Percentiles rank a stretch among this genome's conserved stretches.
phyloP scores from a whole-genome alignment of 2,797 vertebrate species.

The Platalea minor region DNA sequence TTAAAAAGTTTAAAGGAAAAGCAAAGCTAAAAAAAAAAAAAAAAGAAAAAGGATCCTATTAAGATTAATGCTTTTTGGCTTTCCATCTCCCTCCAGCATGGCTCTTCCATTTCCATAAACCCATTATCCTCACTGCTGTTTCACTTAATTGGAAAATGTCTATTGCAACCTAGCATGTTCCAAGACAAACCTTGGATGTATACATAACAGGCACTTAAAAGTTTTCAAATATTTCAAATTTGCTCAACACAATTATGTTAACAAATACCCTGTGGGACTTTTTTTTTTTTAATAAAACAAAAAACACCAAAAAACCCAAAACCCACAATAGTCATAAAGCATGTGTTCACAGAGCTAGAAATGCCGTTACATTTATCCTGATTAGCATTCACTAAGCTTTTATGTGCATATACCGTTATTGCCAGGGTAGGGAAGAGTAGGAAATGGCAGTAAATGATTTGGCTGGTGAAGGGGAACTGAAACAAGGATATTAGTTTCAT shows the following conservation, averaged over 20 bases:
- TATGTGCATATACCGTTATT: constrained; percentile 24
- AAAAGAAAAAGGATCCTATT: constrained; percentile 35
- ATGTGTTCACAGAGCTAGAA: constrained; percentile 41
- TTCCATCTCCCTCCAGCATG: constrained; percentile 51
- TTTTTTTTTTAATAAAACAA: constrained; percentile 8
- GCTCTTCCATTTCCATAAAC: constrained; percentile 70
- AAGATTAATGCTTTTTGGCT: constrained; percentile 64
- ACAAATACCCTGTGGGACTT: constrained; percentile 28
- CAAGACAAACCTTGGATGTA: constrained; percentile 37
- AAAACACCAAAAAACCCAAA: not conserved
- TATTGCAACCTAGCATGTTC: constrained; percentile 28
- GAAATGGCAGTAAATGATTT: not conserved
- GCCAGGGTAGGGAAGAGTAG: not conserved
- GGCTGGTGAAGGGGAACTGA: constrained; percentile 11
- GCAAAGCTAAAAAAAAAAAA: not conserved
- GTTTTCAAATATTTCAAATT: constrained; percentile 61
- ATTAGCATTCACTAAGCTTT: constrained; percentile 56
- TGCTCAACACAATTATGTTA: constrained; percentile 56
- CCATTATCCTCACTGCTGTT: constrained; percentile 61
- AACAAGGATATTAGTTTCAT: not conserved
- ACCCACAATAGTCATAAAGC: constrained; percentile 26
- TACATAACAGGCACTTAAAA: constrained; percentile 51
- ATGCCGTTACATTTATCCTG: constrained; percentile 34
- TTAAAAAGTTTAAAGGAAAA: not conserved
- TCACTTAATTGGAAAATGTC: constrained; percentile 61